phyloP scores from a whole-genome alignment of 2,888 invertebrate species.

The Chirona hameri region DNA sequence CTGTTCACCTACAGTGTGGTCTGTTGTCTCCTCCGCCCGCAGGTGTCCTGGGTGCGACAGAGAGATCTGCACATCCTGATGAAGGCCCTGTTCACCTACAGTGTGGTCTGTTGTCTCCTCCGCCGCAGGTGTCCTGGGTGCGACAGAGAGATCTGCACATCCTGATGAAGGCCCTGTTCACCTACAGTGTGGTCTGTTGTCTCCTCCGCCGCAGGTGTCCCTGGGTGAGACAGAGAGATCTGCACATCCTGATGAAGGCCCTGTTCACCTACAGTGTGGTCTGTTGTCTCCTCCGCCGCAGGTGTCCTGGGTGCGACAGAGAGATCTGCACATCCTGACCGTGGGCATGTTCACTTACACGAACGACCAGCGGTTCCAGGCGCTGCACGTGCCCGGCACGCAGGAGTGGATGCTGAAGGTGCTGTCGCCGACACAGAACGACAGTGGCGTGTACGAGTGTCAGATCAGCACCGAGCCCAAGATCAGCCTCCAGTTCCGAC shows the following conservation, averaged over 20 bases:
- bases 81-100: no score
- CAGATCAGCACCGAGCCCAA: conserved; percentile 76
- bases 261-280: neutral
- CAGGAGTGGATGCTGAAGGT: conserved; percentile 69
- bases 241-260: no score
- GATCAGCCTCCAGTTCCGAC: conserved; percentile 67
- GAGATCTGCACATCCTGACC: conserved; percentile 71
- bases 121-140: no score
- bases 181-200: neutral
- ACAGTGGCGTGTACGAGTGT: conserved; percentile 68
- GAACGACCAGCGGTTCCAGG: conserved; percentile 67
- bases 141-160: no score
- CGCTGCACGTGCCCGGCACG: conserved; percentile 64
- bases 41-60: no score
- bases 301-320: conserved; percentile 84
- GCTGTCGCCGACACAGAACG: conserved; percentile 63
- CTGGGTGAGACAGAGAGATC: no score
- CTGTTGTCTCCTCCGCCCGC: no score
- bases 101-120: no score
- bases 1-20: conserved; percentile 68
- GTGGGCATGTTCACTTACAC: conserved; percentile 69
- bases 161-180: no score
- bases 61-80: no score
- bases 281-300: conserved; percentile 46
- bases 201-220: no score